Conservation (phyloP, 2,888 invertebrate genomes). For the Cyrtodaria siliqua region DNA sequence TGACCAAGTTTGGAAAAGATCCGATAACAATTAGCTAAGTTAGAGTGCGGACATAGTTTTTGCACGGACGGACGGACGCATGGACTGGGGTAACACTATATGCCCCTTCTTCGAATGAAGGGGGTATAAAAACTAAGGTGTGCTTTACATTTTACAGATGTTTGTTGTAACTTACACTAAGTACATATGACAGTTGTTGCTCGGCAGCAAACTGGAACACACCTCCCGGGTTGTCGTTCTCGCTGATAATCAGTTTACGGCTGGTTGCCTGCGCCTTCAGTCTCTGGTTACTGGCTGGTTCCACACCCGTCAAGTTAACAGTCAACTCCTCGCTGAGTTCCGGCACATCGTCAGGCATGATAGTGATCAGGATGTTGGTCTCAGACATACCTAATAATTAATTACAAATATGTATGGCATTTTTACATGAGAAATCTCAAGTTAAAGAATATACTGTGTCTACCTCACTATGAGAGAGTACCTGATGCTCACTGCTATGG, state of each 20-base stretch:
- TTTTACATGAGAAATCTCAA: no score
- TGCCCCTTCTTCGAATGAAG: background rate
- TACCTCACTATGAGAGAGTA: no score
- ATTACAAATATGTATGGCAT: no score
- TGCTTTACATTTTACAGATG: background rate
- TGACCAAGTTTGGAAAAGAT: no score
- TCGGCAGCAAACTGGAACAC: constrained; percentile 78
- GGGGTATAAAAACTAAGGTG: background rate
- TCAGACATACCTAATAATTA: constrained; percentile 75
- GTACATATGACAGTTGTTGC: constrained; percentile 67
- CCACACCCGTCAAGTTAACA: constrained; percentile 75
- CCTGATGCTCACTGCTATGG: no score
- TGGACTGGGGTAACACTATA: no score
- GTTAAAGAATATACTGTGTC: no score
- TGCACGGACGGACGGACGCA: no score
- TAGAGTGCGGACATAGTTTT: no score
- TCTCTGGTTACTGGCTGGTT: constrained; percentile 79
- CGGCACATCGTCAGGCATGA: constrained; percentile 81
- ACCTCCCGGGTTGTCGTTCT: constrained; percentile 85
- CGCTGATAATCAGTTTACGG: constrained; percentile 75
- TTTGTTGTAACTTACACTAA: constrained; percentile 20
- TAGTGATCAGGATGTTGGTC: constrained; percentile 71
- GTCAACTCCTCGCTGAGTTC: constrained; percentile 81
- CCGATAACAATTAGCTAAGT: no score
- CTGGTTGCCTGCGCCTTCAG: constrained; percentile 72